phyloP scores from a whole-genome alignment of 2,888 invertebrate genomes.

The Andrena bucephala region DNA sequence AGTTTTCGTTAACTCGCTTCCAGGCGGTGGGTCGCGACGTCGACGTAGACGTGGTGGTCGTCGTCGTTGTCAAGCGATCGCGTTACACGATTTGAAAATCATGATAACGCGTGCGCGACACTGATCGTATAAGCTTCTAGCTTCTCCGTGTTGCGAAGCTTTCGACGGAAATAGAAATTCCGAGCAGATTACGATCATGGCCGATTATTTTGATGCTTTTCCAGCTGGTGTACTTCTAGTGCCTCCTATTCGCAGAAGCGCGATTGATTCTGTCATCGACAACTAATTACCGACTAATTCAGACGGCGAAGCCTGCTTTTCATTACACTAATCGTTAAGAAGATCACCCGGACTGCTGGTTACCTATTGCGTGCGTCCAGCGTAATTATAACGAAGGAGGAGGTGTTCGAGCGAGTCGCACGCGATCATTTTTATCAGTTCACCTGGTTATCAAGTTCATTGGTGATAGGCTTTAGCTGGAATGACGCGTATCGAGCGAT shows the following conservation, averaged over 20 bases:
- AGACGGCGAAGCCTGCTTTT: background rate
- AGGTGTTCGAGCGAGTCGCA: conserved; percentile 18
- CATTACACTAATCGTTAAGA: conserved; percentile 7
- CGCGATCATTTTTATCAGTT: conserved; percentile 44
- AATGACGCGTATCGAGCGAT: conserved; percentile 23
- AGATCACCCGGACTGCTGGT: background rate
- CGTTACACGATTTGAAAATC: conserved; percentile 50
- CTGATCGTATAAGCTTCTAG: background rate
- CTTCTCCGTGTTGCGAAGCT: background rate
- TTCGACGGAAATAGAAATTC: conserved; percentile 13
- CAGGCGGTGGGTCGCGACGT: conserved; percentile 54
- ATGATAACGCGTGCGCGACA: background rate
- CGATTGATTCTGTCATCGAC: background rate
- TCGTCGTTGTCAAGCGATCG: conserved; percentile 49
- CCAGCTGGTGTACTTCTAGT: background rate
- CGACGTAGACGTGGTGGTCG: conserved; percentile 32
- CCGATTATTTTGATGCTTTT: background rate
- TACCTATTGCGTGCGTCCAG: background rate
- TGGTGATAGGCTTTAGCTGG: conserved; percentile 23
- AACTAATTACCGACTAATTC: background rate
- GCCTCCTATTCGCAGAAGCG: background rate
- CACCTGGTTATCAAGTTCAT: conserved; percentile 17
- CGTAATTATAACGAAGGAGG: background rate
- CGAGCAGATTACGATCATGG: background rate
- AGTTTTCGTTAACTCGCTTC: conserved; percentile 72